Evolutionary conservation across 2,113 vertebrate species (phyloP).

Genomic region (Poecilia latipinna): DNA sequence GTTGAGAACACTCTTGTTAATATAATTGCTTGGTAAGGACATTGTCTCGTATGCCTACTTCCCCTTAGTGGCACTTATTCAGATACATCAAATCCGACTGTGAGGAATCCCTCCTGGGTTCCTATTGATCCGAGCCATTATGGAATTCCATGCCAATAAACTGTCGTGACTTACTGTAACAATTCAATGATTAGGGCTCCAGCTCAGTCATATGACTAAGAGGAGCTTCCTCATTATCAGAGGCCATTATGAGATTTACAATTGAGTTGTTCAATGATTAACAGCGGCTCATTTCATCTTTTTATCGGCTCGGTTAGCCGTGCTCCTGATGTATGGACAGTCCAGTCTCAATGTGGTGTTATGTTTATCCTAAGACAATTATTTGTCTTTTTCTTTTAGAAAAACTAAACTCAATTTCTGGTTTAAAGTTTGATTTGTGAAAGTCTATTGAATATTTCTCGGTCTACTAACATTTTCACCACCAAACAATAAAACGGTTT

Average conservation of each 20-base stretch:
- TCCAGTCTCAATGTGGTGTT: slow-evolving; percentile 63
- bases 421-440: not conserved
- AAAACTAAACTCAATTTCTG: slow-evolving; percentile 2
- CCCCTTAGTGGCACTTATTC: slow-evolving; percentile 64
- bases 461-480: not conserved
- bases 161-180: slow-evolving; percentile 80
- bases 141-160: slow-evolving; percentile 80
- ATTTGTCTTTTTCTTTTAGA: slow-evolving; percentile 12
- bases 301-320: slow-evolving; percentile 62
- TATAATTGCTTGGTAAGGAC: slow-evolving; percentile 33
- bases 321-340: slow-evolving; percentile 68
- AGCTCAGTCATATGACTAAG: slow-evolving; percentile 59
- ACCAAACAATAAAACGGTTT: not conserved
- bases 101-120: slow-evolving; percentile 69
- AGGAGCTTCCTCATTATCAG: slow-evolving; percentile 78
- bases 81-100: slow-evolving; percentile 74
- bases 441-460: not conserved
- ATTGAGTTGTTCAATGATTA: slow-evolving; percentile 76
- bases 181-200: slow-evolving; percentile 78
- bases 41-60: slow-evolving; percentile 33
- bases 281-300: slow-evolving; percentile 75
- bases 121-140: slow-evolving; percentile 78
- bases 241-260: slow-evolving; percentile 79
- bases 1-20: slow-evolving; percentile 47
- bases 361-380: slow-evolving; percentile 36